These are phyloP conservation scores for Epinephelus moara DNA, from an alignment of 2,113 vertebrate genomes.

Conservation along the genomic window DNA sequence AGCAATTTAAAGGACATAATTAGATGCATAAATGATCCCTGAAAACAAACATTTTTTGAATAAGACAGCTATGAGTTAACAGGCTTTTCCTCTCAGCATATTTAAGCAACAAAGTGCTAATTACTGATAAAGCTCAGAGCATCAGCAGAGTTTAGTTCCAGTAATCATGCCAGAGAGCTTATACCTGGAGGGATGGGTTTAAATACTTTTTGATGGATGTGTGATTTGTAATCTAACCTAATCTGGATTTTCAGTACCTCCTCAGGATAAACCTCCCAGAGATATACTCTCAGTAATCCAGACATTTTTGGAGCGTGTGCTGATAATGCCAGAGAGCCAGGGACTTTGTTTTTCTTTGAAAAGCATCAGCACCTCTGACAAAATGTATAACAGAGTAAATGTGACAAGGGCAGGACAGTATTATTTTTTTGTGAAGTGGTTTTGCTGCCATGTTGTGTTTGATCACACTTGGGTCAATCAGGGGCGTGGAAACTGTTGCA, in stretches of 20 bases:
- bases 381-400: conserved; percentile 31
- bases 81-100: neutral
- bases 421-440: conserved; percentile 37
- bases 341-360: conserved; percentile 31
- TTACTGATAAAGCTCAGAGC: conserved; percentile 5
- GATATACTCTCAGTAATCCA: conserved; percentile 12
- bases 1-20: neutral
- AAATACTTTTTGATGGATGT: conserved; percentile 14
- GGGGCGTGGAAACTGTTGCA: conserved; percentile 13
- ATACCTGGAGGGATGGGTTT: neutral
- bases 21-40: neutral
- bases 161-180: neutral
- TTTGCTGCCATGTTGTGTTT: conserved; percentile 56
- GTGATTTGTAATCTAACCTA: conserved; percentile 4
- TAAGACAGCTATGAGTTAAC: neutral
- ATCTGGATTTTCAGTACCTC: neutral
- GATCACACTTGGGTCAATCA: conserved; percentile 48
- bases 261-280: conserved; percentile 14
- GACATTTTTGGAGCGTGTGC: conserved; percentile 5
- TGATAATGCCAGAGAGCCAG: conserved; percentile 33
- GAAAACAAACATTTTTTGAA: neutral
- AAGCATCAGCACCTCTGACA: conserved; percentile 57
- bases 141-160: neutral
- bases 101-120: neutral
- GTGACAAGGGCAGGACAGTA: conserved; percentile 45